Base-by-base conservation (phyloP, 1,140 invertebrate genomes). In the Palaemon carinicauda region DNA sequence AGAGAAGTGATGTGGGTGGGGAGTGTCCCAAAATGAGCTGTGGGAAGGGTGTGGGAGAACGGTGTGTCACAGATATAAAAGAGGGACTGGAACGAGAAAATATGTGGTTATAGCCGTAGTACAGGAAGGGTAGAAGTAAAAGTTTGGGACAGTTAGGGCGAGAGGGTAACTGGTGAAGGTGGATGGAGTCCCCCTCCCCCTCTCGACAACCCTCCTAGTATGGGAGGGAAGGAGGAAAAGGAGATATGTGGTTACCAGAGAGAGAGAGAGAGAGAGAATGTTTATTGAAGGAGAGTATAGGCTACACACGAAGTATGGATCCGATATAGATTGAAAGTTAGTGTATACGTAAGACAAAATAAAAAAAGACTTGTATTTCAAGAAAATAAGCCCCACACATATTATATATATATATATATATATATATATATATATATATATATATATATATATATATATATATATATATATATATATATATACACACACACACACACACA, bases 251-350 rank as follows among this genome's bases (percentile, higher is more conserved):
- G 51, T 33, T 50, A 50, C 41, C 33, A 75, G 33, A 75, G 31
- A 75, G 73, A 75, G 73, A 29, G 69, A 73, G 69, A 73, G 69
- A 73, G 69, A 73, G 69, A 73, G 69, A 73, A 29, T 9, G 15
- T 9, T 19, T 29, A 73, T 12, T 27, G 69, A 29, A 17, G 7
- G 69, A 29, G 21, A 29, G 69, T 24, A 17, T 10, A 12, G 33
- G 3, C 24, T 24, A 24, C 24, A 73, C 12, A 73, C 24, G 29
- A 17, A 73, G 27, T 19, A 73, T 14, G 5, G 27, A 31, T 10
- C 24, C 1, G 21, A 29, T 17, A 29, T 9, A 15, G 69, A 17
- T 14, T 41, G 7, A 41, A 41, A 24, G 3, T 41, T 41, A 9
- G 9, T 41, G 7, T 41, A 41, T 7, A 0, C 5, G 41, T 41